Base-by-base conservation (phyloP, 2,113 vertebrate genomes). In the Passer domesticus region DNA sequence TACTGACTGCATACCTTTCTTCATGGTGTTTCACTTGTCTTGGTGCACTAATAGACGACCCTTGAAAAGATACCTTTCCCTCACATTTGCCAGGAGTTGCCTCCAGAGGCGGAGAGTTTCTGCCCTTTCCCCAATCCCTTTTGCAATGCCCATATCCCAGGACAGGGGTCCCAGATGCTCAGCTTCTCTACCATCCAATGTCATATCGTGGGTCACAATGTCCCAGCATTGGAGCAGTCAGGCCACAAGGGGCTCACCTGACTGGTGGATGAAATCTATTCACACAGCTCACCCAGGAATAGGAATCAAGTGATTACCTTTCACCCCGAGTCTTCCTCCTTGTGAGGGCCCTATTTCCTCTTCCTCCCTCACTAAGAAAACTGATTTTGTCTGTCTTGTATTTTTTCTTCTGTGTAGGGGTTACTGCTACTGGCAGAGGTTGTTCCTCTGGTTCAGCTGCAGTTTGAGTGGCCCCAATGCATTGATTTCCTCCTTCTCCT, bases 131-230 rank as follows among this genome's bases (percentile, higher is more conserved):
- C 44, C 27, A 60, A 27, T 37, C 52, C 46, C 30, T 37, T 77
- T 69, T 37, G 33, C 27, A 69, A 33, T 33, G 28, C 19, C 27
- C 5, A 11, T 18, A 59, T 37, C 28, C 18, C 33, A 60, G 46
- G 33, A 37, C 46, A 77, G 37, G 27, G 14, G 27, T 68, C 7
- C 44, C 37, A 19, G 22, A 19, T 44, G 12, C 8, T 37, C 7
- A 6, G 9, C 37, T 60, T 69, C 53, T 23, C 10, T 39, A 15
- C 27, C 18, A 33, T 23, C 27, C 24, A 13, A 10, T 77, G 53
- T 69, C 63, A 33, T 23, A 33, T 10, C 0, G 1, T 19, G 46
- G 27, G 17, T 41, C 63, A 37, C 0, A 0, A 19, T 10, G 33
- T 33, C 15, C 37, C 27, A 53, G 39, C 52, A 28, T 4, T 35